Conservation (phyloP, 2,113 vertebrate genomes). For the Regulus satrapa region DNA sequence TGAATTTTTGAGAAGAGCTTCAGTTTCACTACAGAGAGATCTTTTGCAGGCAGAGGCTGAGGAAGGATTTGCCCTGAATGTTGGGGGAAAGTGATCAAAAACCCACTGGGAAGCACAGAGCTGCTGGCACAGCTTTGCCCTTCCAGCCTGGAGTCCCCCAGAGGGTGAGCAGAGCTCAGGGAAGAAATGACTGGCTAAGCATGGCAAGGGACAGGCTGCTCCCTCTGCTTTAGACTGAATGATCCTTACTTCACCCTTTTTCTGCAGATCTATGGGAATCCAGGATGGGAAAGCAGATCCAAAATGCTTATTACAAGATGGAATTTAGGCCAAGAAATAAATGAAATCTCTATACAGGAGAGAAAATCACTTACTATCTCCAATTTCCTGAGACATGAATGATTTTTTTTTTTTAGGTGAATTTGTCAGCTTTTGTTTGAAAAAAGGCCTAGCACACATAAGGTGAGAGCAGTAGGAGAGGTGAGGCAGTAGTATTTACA, state of each 20-base stretch:
- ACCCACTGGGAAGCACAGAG: neutral
- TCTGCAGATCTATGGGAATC: neutral
- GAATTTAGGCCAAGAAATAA: conserved; percentile 4
- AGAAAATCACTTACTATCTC: neutral
- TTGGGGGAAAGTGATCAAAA: neutral
- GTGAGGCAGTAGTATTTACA: neutral
- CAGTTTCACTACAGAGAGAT: neutral
- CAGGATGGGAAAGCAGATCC: neutral
- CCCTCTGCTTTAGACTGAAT: neutral
- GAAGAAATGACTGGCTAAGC: neutral
- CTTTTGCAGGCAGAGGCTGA: neutral
- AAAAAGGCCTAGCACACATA: neutral
- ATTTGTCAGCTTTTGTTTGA: neutral
- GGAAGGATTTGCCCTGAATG: neutral
- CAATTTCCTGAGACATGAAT: neutral
- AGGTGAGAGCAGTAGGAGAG: neutral
- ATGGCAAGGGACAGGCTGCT: neutral
- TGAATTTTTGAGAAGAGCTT: neutral
- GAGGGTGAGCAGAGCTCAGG: neutral
- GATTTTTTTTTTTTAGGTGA: neutral
- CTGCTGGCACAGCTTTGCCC: neutral
- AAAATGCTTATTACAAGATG: conserved; percentile 8
- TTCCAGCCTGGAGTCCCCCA: neutral
- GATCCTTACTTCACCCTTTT: neutral
- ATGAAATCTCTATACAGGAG: neutral